Evolutionary conservation across 1,140 invertebrate genomes (phyloP), one percentile per base, ranked within the genome.

Genomic region (Lasaia peninsularis): DNA sequence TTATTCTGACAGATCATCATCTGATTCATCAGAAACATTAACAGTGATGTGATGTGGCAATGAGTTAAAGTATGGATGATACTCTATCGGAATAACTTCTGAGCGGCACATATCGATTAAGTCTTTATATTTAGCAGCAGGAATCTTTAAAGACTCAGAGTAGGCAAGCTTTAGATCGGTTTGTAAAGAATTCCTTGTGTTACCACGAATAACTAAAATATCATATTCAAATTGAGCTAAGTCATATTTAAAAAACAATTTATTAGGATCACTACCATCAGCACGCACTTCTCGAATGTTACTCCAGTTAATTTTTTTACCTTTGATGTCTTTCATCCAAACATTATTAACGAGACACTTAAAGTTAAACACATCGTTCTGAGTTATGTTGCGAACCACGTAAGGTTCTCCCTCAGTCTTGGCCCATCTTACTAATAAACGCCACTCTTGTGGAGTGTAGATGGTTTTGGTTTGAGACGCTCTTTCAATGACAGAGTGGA

Each of bases 41-140:
- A 54, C 28, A 60, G 44, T 60, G 52, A 49, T 34, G 16, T 48
- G 44, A 48, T 61, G 59, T 56, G 33, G 59, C 53, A 52, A 61
- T 40, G 59, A 61, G 28, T 37, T 52, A 52, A 61, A 56, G 53
- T 52, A 61, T 31, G 32, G 49, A 56, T 61, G 50, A 49, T 62
- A 57, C 11, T 62, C 55, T 53, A 49, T 28, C 37, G 35, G 54
- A 48, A 57, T 52, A 34, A 57, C 49, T 53, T 56, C 54, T 32
- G 37, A 57, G 35, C 31, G 50, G 31, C 54, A 62, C 50, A 62
- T 55, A 55, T 55, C 52, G 10, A 55, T 60, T 37, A 60, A n/a
- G 9, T 50, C 52, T 55, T 59, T 59, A 37, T 37, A 60, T 37
- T 55, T 60, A 55, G 52, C 52, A 52, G 52, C 52, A 51, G 57